Evolutionary conservation across 1,140 invertebrate genomes (phyloP), one percentile per base, ranked within the genome.

Genomic region (Aethina tumida): DNA sequence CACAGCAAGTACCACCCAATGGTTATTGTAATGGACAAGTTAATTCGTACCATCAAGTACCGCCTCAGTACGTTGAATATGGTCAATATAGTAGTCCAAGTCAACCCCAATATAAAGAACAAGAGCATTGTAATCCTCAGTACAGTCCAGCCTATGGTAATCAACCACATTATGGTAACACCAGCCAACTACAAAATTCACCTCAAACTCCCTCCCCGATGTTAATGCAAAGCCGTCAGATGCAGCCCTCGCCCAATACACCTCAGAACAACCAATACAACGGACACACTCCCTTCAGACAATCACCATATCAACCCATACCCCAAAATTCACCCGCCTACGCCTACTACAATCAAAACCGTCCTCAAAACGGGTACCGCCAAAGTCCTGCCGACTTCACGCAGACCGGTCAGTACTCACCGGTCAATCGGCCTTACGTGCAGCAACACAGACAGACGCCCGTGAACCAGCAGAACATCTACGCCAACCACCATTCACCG

Each of bases 401-500:
- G 35, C 6, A 39, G 35, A 13, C 2, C 30, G 16, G 6, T 2
- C 18, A 35, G 9, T 24, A 42, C 20, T 20, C 24, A 13, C 18
- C 13, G 7, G 17, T 41, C 9, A 8, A 14, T 15, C 41, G 33
- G 21, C 28, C 19, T 7, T 42, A 41, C 27, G 39, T 47, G 8
- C 20, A 49, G 21, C 42, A 47, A 15, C 47, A 45, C 1, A 47
- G 49, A 2, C 38, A 37, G 7, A 42, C 35, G 30, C 49, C 40
- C 1, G 28, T 38, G 26, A 17, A 34, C 15, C 34, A 45, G 20
- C 25, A 8, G 4, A 29, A 27, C 18, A 31, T 39, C 18, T 33
- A 43, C 0, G 12, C 37, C 10, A 55, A 55, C 31, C 52, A 52
- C 27, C 48, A 56, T 40, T 45, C 56, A 9, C 55, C 58, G 15